Conservation (phyloP, 1,140 invertebrate species). For the Mesaphorura yosii region DNA sequence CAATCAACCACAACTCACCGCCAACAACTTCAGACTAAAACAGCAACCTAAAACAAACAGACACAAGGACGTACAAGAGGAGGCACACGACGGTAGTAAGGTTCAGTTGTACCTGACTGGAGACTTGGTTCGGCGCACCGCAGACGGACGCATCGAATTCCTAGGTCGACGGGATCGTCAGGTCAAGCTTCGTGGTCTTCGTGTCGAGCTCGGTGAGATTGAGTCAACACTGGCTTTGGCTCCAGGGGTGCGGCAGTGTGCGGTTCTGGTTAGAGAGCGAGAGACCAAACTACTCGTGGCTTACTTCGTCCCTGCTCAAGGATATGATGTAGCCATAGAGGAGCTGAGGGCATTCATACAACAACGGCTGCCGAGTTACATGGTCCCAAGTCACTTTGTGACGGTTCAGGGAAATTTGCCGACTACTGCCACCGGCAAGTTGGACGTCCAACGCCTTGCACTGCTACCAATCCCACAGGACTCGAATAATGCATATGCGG, state of each 20-base stretch:
- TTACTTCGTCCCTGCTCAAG: background rate
- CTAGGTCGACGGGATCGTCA: constrained; percentile 5
- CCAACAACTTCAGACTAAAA: background rate
- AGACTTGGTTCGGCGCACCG: background rate
- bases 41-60: background rate
- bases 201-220: constrained; percentile 7
- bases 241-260: background rate
- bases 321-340: background rate
- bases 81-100: too few relatives aligned
- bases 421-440: background rate
- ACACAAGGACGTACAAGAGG: too few relatives aligned
- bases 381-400: background rate
- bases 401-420: background rate
- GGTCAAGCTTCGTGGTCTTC: constrained; percentile 7
- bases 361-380: background rate
- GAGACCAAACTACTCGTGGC: background rate
- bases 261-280: too few relatives aligned
- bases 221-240: background rate
- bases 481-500: background rate
- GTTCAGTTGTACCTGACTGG: background rate
- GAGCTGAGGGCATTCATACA: background rate
- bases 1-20: background rate
- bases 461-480: background rate
- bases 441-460: background rate
- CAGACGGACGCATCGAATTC: background rate